Evolutionary conservation across 1,140 invertebrate species (phyloP), one percentile per base, ranked within the genome.

Genomic region (Centruroides vittatus): DNA sequence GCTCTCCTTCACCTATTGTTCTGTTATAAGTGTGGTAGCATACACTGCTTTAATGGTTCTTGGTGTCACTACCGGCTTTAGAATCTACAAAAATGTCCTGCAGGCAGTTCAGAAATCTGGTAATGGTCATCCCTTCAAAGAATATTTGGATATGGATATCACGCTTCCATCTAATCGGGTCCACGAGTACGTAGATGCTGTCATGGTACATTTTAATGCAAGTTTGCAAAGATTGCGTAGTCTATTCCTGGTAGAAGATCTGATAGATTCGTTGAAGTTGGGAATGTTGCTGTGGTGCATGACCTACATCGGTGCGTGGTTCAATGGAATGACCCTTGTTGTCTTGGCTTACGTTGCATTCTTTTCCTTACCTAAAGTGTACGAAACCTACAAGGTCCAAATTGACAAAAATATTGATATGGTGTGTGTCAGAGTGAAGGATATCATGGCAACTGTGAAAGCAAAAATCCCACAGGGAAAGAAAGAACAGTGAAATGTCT

Each of bases 61-160:
- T 51, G 78, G 81, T 54, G 87, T 82, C 65, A 91, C 93, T 62
- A 81, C 96, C 70, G 83, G 83, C 71, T 97, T 94, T 82, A 85
- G 93, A 72, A 84, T 98, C 69, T 98, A 97, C 81, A 96, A 94
- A 80, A 90, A 86, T 73, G 84, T 97, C 67, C 82, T 96, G 73
- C 89, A 93, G 72, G 92, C 93, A 66, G 84, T 99, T 65, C 93
- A 98, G 77, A 98, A 98, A 77, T 94, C 92, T 65, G 86, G 87
- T 68, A 93, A 96, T 72, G 91, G 90, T 73, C 92, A 98, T 77
- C 93, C 95, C 61, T 98, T 98, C 85, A 93, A 95, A 91, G 93
- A 74, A 68, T 84, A 88, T 70, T 79, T 96, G 74, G 92, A 96
- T 65, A 69, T 84, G 69, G 91, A 97, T 72, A 75, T 97, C 63